These are phyloP conservation scores for Lobophora halterata DNA, from an alignment of 2,888 invertebrate species.

Conservation along the genomic window DNA sequence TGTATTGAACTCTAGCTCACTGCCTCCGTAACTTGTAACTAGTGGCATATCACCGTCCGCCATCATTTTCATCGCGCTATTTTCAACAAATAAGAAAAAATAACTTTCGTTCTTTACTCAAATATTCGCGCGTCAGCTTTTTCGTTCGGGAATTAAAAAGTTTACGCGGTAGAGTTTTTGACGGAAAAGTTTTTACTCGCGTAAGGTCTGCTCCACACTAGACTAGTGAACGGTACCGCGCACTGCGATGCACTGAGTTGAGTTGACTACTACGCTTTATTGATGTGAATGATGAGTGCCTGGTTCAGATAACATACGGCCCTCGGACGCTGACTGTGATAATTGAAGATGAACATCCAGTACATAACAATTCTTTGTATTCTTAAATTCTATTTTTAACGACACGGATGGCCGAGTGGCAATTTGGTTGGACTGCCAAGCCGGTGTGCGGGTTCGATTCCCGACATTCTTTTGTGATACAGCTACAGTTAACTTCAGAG, in stretches of 20 bases:
- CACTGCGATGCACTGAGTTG: constrained; percentile 54
- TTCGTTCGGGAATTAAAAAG: no score
- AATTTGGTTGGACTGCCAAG: no score
- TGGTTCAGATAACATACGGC: constrained; percentile 65
- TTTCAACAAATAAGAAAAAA: constrained; percentile 34
- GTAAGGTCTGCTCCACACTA: constrained; percentile 21
- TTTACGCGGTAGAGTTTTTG: background rate
- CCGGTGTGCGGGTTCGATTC: no score
- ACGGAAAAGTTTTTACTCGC: constrained; percentile 22
- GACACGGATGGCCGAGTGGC: no score
- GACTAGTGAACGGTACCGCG: constrained; percentile 38
- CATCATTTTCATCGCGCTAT: constrained; percentile 50
- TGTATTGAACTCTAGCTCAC: constrained; percentile 66
- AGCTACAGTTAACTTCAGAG: no score
- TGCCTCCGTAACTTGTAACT: constrained; percentile 68
- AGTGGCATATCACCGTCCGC: constrained; percentile 74
- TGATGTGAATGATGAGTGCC: constrained; percentile 66
- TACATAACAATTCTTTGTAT: no score
- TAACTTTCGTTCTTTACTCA: constrained; percentile 1
- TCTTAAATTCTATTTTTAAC: no score
- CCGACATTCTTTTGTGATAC: no score
- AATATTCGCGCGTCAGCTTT: background rate
- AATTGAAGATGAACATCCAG: constrained; percentile 61
- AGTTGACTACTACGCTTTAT: constrained; percentile 52
- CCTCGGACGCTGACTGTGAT: constrained; percentile 61